A percentile compares a stretch with the other conserved stretches of the same genome.
These are phyloP conservation scores for Hiodon tergisus DNA, from an alignment of 2,113 vertebrate genomes.

Conservation along the genomic window DNA sequence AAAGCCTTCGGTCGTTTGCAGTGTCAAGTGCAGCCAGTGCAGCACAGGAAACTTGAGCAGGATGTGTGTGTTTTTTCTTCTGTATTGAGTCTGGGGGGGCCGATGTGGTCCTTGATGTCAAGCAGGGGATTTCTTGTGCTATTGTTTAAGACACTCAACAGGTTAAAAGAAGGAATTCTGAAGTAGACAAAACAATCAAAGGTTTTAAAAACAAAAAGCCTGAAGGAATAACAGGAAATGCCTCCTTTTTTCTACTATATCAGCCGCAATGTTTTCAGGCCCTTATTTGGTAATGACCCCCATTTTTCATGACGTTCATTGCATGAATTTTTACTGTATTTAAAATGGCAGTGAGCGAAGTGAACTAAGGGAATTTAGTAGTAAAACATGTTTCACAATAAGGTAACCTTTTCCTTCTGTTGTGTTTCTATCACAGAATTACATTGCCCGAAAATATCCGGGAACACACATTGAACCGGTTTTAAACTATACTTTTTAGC, in stretches of 20 bases:
- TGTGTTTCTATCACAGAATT: no score
- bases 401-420: no score
- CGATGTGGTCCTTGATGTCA: no score
- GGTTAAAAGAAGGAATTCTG: not conserved
- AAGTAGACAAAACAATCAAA: not conserved
- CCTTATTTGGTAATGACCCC: not conserved
- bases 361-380: not conserved
- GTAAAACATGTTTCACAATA: not conserved
- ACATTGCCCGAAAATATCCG: no score
- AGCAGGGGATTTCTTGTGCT: not conserved
- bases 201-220: not conserved
- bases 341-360: not conserved
- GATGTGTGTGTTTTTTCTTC: no score
- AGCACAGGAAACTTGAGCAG: not conserved
- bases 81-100: no score
- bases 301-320: not conserved
- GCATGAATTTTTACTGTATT: not conserved
- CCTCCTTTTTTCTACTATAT: not conserved
- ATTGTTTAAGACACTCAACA: not conserved
- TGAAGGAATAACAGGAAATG: not conserved
- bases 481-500: no score
- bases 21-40: no score
- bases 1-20: no score
- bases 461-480: no score
- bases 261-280: not conserved